These are phyloP conservation scores for Phaethon lepturus DNA, from an alignment of 2,113 vertebrate species.

Conservation along the genomic window DNA sequence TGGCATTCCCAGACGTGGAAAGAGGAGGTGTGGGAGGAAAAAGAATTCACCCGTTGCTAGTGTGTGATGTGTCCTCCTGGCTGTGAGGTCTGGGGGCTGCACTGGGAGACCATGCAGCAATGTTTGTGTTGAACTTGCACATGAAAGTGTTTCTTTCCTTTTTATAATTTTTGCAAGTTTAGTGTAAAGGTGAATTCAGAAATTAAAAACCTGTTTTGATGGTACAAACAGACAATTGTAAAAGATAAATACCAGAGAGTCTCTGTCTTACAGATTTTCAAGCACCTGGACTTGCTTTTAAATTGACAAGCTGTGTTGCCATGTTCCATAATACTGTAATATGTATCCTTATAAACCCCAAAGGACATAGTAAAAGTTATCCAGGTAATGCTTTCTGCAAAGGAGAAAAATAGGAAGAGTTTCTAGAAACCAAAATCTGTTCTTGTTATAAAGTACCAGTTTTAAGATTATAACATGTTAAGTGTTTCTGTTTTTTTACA, in stretches of 20 bases:
- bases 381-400: constrained; percentile 8
- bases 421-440: not conserved
- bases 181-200: not conserved
- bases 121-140: too few species aligned
- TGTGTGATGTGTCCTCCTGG: not conserved
- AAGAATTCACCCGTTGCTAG: not conserved
- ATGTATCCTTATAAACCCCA: not conserved
- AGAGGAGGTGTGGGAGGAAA: not conserved
- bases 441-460: not conserved
- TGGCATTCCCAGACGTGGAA: rapidly evolving
- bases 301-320: not conserved
- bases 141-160: not conserved
- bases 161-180: not conserved
- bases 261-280: not conserved
- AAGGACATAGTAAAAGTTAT: not conserved
- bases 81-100: not conserved
- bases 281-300: not conserved
- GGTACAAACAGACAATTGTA: not conserved
- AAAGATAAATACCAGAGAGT: not conserved
- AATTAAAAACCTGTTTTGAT: not conserved
- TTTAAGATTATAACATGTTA: not conserved
- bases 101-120: rapidly evolving
- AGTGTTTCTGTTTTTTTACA: not conserved
- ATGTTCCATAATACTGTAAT: not conserved
- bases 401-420: not conserved